Percentiles rank a stretch among this genome's conserved stretches.
Evolutionary conservation across 2,888 invertebrate genomes (phyloP).

Genomic region (Agonopterix subpropinquella): DNA sequence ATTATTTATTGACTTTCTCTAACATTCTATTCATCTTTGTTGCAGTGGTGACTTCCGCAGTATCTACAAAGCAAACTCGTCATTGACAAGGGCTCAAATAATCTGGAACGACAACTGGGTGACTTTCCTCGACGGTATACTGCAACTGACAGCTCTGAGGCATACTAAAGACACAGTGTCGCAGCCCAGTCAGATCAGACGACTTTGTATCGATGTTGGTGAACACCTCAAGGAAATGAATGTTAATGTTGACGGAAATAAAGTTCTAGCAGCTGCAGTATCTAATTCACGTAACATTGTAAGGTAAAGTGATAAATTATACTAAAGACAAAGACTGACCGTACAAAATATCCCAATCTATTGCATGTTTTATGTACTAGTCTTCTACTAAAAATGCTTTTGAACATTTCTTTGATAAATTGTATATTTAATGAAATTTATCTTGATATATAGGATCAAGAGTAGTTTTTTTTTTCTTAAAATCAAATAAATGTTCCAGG

Average conservation of each 20-base stretch:
- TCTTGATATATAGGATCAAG: neutral
- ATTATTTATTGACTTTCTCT: too few species aligned
- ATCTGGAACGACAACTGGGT: slow-evolving; percentile 87
- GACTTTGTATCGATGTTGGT: slow-evolving; percentile 27
- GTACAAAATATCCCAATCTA: too few species aligned
- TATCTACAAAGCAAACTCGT: slow-evolving; percentile 25
- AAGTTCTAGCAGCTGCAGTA: slow-evolving; percentile 20
- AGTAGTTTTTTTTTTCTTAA: neutral
- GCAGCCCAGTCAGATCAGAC: slow-evolving; percentile 69
- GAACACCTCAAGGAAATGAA: slow-evolving; percentile 15
- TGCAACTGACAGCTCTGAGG: slow-evolving; percentile 84
- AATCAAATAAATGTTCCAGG: slow-evolving; percentile 16
- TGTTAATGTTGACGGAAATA: slow-evolving; percentile 8
- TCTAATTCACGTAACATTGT: neutral
- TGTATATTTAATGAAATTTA: neutral
- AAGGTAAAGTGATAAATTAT: too few species aligned
- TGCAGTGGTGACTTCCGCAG: slow-evolving; percentile 37
- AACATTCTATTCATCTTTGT: too few species aligned
- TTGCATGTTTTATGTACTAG: too few species aligned
- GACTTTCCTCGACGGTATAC: slow-evolving; percentile 86
- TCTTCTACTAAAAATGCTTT: too few species aligned
- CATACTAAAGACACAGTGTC: slow-evolving; percentile 78
- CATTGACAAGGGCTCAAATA: slow-evolving; percentile 41
- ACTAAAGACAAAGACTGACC: too few species aligned
- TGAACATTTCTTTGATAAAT: too few species aligned